phyloP scores from a whole-genome alignment of 2,888 invertebrate species.

The Sialis lutaria region DNA sequence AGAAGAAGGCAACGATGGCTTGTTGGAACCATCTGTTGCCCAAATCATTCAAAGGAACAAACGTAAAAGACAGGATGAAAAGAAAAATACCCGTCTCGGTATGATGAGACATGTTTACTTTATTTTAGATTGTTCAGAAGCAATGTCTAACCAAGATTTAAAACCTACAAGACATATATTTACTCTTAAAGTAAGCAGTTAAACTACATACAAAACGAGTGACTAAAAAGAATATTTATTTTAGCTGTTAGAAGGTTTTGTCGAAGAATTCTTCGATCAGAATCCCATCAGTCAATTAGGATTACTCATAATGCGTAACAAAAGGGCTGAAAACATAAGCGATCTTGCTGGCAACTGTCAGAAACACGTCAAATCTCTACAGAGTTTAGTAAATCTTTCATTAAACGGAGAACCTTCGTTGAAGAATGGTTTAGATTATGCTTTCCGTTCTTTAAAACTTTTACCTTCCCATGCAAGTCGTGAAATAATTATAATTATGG shows the following conservation, averaged over 20 bases:
- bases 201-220: neutral
- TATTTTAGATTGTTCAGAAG: slow-evolving; percentile 82
- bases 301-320: slow-evolving; percentile 77
- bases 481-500: slow-evolving; percentile 82
- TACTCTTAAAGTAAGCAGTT: slow-evolving; percentile 55
- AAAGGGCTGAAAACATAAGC: slow-evolving; percentile 81
- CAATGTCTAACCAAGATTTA: slow-evolving; percentile 88
- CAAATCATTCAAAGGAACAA: slow-evolving; percentile 84
- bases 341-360: slow-evolving; percentile 77
- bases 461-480: slow-evolving; percentile 90
- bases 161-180: slow-evolving; percentile 84
- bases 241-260: slow-evolving; percentile 77
- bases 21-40: slow-evolving; percentile 76
- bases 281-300: slow-evolving; percentile 98
- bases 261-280: slow-evolving; percentile 95
- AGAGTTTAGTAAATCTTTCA: slow-evolving; percentile 41
- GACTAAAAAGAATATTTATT: slow-evolving; percentile 16
- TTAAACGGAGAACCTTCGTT: slow-evolving; percentile 88
- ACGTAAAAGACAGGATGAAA: slow-evolving; percentile 55
- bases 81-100: slow-evolving; percentile 71
- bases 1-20: slow-evolving; percentile 88
- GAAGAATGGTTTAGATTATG: slow-evolving; percentile 87
- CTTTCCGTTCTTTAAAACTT: slow-evolving; percentile 64
- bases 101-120: slow-evolving; percentile 97
- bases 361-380: slow-evolving; percentile 57